These are phyloP conservation scores for Mimumesa dahlbomi DNA, from an alignment of 2,888 invertebrate genomes.

Conservation along the genomic window DNA sequence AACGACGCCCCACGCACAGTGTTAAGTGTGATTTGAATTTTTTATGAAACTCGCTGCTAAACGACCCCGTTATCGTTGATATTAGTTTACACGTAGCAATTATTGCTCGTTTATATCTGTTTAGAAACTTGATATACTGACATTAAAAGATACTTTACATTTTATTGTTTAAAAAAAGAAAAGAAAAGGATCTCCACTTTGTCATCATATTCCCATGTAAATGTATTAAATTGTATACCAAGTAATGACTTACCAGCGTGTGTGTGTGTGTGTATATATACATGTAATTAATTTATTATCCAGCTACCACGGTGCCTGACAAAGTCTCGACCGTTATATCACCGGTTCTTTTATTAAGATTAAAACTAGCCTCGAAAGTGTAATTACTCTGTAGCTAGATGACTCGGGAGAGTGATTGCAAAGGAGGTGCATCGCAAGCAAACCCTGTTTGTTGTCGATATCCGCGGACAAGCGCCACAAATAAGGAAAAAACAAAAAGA, in stretches of 20 bases:
- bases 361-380: conserved; percentile 22
- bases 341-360: conserved; percentile 26
- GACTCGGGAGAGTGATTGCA: conserved; percentile 32
- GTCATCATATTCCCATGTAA: too few species aligned
- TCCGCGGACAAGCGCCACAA: conserved; percentile 13
- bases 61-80: neutral
- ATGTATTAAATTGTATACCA: too few species aligned
- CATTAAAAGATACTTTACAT: too few species aligned
- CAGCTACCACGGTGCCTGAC: too few species aligned
- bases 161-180: too few species aligned
- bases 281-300: too few species aligned
- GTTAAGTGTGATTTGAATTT: too few species aligned
- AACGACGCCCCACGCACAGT: neutral
- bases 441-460: conserved; percentile 36
- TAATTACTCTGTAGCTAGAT: conserved; percentile 37
- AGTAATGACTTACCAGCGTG: too few species aligned
- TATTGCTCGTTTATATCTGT: neutral
- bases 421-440: conserved; percentile 15
- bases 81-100: neutral
- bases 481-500: conserved; percentile 33
- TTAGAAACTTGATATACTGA: neutral
- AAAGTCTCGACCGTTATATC: conserved; percentile 7
- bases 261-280: too few species aligned
- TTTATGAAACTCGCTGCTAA: too few species aligned
- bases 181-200: too few species aligned